Percentiles rank a stretch among this genome's conserved stretches.
Conservation (phyloP, 1,140 invertebrate species). For the Melitaea cinxia region DNA sequence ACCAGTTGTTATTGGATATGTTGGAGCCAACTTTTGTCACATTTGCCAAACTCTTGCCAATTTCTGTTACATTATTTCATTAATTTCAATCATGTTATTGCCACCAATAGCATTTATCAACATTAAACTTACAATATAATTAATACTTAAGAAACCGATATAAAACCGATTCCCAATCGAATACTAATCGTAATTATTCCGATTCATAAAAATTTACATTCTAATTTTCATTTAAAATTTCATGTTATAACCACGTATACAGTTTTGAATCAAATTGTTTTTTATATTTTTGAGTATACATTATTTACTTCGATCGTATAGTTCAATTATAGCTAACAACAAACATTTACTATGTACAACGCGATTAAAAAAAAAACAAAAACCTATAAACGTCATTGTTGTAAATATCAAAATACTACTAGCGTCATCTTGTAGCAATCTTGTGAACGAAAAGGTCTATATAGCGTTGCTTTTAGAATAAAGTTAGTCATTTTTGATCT, state of each 20-base stretch:
- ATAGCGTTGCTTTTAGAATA: no score
- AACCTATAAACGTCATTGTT: no score
- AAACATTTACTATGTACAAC: not conserved
- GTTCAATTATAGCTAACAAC: slow-evolving; percentile 44
- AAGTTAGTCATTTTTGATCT: no score
- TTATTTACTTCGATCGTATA: slow-evolving; percentile 57
- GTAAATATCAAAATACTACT: no score
- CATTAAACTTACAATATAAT: slow-evolving; percentile 15
- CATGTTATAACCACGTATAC: slow-evolving; percentile 65
- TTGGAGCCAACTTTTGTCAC: no score
- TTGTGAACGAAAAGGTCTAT: no score
- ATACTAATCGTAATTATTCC: slow-evolving; percentile 34
- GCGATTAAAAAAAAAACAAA: no score
- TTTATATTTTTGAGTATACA: slow-evolving; percentile 58
- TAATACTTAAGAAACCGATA: slow-evolving; percentile 38
- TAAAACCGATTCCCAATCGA: slow-evolving; percentile 31
- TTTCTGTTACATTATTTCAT: no score
- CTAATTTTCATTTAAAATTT: slow-evolving; percentile 50
- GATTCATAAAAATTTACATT: slow-evolving; percentile 51
- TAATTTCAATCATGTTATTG: no score
- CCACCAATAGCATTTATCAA: slow-evolving; percentile 17
- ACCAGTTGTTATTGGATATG: no score
- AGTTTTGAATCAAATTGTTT: slow-evolving; percentile 63
- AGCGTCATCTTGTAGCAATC: no score
- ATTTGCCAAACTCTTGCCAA: no score